A percentile compares a stretch with the other conserved stretches of the same genome.
These are phyloP conservation scores for Lytechinus pictus DNA, from an alignment of 35 echinoderm and acorn worm species.

Conservation along the genomic window DNA sequence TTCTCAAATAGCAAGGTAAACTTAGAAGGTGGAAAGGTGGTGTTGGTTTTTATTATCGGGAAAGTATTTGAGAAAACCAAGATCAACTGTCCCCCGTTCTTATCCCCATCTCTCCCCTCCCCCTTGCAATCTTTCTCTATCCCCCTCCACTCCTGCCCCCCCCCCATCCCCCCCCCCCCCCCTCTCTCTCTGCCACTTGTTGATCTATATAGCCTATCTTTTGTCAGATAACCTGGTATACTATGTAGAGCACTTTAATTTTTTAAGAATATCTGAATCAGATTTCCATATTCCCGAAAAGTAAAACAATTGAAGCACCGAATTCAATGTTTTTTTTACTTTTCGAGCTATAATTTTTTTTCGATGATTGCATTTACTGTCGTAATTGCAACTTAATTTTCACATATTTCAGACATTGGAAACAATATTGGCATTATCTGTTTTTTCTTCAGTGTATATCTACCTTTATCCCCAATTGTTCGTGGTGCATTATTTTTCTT, in stretches of 20 bases:
- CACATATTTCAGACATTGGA: too few relatives aligned
- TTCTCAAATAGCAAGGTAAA: background rate
- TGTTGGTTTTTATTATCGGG: background rate
- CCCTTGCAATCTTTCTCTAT: too few relatives aligned
- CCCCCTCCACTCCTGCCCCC: background rate
- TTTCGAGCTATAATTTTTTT: too few relatives aligned
- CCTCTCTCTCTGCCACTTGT: background rate
- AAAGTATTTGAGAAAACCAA: background rate
- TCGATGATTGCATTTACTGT: too few relatives aligned
- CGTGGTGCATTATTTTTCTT: background rate
- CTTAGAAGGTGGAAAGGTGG: background rate
- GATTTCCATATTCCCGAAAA: background rate
- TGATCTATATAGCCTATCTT: background rate
- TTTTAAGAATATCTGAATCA: background rate
- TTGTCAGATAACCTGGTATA: background rate
- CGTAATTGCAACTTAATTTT: too few relatives aligned
- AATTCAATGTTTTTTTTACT: too few relatives aligned
- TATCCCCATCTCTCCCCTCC: background rate
- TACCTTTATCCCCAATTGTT: background rate
- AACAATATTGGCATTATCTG: too few relatives aligned
- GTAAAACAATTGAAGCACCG: too few relatives aligned
- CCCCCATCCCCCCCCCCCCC: background rate
- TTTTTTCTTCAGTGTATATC: background rate
- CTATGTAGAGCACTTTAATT: background rate
- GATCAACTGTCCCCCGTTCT: background rate